These are phyloP conservation scores for Dendronephthya gigantea DNA, from an alignment of 64 coral and sea anemone genomes.

Conservation along the genomic window DNA sequence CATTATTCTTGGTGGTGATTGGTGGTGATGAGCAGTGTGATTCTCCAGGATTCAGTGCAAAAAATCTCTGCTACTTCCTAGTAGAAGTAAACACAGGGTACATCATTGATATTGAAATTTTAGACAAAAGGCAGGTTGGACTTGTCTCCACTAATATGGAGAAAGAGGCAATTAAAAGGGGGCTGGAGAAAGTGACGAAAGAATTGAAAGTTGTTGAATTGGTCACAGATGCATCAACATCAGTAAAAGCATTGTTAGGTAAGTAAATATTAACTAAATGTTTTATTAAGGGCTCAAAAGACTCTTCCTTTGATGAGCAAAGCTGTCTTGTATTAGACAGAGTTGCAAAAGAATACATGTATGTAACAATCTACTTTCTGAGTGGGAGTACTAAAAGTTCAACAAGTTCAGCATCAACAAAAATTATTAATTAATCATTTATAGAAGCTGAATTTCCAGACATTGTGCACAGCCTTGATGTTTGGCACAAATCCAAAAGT, in stretches of 20 bases:
- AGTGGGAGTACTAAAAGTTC: not conserved
- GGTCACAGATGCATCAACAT: conserved; percentile 21
- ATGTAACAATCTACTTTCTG: no score
- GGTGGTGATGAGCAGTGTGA: conserved; percentile 57
- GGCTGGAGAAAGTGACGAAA: not conserved
- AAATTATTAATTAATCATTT: not conserved
- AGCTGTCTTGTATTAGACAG: not conserved
- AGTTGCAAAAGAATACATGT: not conserved
- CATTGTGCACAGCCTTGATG: conserved; percentile 29
- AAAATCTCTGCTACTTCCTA: conserved; percentile 20
- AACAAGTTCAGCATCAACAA: not conserved
- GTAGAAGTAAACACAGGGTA: conserved; percentile 22
- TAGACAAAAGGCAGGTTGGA: no score
- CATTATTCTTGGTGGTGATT: conserved; percentile 34
- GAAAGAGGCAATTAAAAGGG: not conserved
- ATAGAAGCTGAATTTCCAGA: conserved; percentile 6
- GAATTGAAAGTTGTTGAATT: conserved; percentile 7
- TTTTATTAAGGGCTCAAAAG: not conserved
- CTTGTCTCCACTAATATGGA: not conserved
- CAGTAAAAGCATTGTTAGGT: not conserved
- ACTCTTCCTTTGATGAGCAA: not conserved
- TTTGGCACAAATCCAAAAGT: conserved; percentile 25
- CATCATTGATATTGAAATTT: conserved; percentile 5
- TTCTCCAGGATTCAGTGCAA: conserved; percentile 39
- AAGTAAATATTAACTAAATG: not conserved